phyloP scores from a whole-genome alignment of 2,797 vertebrate species.

The Mormyrus hasselquistii region DNA sequence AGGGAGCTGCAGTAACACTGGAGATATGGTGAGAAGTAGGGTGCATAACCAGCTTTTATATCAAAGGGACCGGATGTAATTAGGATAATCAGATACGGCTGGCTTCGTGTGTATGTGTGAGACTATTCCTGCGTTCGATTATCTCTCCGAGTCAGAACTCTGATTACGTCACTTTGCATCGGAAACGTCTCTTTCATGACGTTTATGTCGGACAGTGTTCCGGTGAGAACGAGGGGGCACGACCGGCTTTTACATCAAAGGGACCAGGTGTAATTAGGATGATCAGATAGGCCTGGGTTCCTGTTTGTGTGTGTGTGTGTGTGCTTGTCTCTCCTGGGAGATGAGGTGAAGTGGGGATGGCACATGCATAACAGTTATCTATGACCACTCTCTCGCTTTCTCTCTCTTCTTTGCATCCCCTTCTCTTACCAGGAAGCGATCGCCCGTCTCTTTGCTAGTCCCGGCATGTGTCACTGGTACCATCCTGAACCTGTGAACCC shows the following conservation, averaged over 20 bases:
- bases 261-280: background rate
- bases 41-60: background rate
- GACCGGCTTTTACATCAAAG: background rate
- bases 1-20: background rate
- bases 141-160: too few species aligned
- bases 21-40: background rate
- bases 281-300: conserved; percentile 7
- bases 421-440: background rate
- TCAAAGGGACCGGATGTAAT: background rate
- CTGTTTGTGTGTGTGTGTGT: background rate
- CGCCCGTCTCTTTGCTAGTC: background rate
- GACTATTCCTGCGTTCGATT: background rate
- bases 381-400: background rate
- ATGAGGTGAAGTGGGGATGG: too few species aligned
- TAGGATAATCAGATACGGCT: background rate
- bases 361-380: too few species aligned
- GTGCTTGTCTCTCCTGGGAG: too few species aligned
- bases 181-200: too few species aligned
- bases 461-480: background rate
- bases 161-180: too few species aligned
- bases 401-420: background rate
- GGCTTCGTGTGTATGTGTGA: background rate
- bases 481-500: background rate
- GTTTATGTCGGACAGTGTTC: too few species aligned
- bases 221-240: background rate